Evolutionary conservation across 1,140 invertebrate species (phyloP).

Genomic region (Drusus annulatus): DNA sequence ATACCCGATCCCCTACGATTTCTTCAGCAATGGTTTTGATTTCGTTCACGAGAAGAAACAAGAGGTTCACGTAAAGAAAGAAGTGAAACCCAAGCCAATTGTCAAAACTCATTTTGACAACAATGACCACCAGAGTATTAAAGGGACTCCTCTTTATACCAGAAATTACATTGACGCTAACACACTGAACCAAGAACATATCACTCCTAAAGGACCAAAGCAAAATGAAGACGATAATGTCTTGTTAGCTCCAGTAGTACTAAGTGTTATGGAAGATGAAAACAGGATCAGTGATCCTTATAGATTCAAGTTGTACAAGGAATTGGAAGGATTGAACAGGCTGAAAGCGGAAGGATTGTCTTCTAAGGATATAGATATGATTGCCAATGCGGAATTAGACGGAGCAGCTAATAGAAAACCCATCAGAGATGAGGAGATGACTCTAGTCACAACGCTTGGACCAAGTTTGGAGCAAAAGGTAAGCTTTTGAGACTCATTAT

Average conservation of each 20-base stretch:
- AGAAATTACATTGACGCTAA: conserved; percentile 29
- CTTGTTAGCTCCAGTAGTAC: conserved; percentile 35
- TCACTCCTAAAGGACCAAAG: conserved; percentile 23
- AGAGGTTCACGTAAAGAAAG: no score
- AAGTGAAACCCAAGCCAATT: background rate
- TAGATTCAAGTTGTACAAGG: conserved; percentile 65
- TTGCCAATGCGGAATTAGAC: conserved; percentile 63
- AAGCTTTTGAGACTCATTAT: background rate
- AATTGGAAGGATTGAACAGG: conserved; percentile 66
- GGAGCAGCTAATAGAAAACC: conserved; percentile 60
- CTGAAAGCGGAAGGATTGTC: conserved; percentile 68
- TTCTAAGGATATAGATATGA: conserved; percentile 67
- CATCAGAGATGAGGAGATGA: conserved; percentile 47
- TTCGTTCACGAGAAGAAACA: conserved; percentile 18
- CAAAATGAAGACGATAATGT: conserved; percentile 32
- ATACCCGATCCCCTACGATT: conserved; percentile 13
- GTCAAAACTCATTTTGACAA: background rate
- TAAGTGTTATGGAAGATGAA: conserved; percentile 52
- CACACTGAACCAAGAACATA: conserved; percentile 16
- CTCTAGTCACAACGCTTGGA: conserved; percentile 64
- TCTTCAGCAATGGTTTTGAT: conserved; percentile 29
- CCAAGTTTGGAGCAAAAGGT: conserved; percentile 71
- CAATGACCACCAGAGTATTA: conserved; percentile 20
- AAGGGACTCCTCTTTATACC: conserved; percentile 49
- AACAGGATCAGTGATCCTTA: conserved; percentile 63